Percentiles rank a stretch among this genome's conserved stretches.
Evolutionary conservation across 2,888 invertebrate species (phyloP).

Genomic region (Drosophila neotestacea): DNA sequence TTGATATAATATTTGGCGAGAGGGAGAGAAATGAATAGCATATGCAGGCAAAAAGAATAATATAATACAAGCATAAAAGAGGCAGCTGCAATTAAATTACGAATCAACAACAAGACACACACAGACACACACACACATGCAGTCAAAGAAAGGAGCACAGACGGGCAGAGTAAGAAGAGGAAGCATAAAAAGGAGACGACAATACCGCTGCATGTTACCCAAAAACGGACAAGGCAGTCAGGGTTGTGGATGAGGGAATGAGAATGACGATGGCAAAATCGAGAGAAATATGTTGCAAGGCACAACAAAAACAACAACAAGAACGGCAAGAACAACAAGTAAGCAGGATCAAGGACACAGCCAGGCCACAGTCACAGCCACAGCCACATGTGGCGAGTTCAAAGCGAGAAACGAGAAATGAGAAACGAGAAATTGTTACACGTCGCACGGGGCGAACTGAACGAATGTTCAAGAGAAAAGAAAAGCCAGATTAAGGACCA

Average conservation of each 20-base stretch:
- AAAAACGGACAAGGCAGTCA: conserved; percentile 32
- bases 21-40: conserved; percentile 6
- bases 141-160: conserved; percentile 59
- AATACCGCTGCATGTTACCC: conserved; percentile 40
- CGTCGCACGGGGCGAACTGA: conserved; percentile 41
- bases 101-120: conserved; percentile 41
- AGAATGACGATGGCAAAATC: conserved; percentile 38
- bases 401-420: conserved; percentile 36
- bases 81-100: conserved; percentile 83
- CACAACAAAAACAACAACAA: conserved; percentile 17
- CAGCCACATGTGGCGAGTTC: conserved; percentile 33
- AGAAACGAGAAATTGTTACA: conserved; percentile 64
- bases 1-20: conserved; percentile 31
- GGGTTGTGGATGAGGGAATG: conserved; percentile 43
- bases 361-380: conserved; percentile 38
- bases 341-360: conserved; percentile 83
- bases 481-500: conserved; percentile 76
- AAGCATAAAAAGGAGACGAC: conserved; percentile 54
- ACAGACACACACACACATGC: conserved; percentile 18
- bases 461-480: conserved; percentile 47
- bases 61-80: conserved; percentile 63
- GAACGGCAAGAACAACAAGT: conserved; percentile 39
- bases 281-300: conserved; percentile 59
- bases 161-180: conserved; percentile 41
- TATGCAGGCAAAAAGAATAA: conserved; percentile 41